These are phyloP conservation scores for Jacana jacana DNA, from an alignment of 2,113 vertebrate genomes.

Conservation along the genomic window DNA sequence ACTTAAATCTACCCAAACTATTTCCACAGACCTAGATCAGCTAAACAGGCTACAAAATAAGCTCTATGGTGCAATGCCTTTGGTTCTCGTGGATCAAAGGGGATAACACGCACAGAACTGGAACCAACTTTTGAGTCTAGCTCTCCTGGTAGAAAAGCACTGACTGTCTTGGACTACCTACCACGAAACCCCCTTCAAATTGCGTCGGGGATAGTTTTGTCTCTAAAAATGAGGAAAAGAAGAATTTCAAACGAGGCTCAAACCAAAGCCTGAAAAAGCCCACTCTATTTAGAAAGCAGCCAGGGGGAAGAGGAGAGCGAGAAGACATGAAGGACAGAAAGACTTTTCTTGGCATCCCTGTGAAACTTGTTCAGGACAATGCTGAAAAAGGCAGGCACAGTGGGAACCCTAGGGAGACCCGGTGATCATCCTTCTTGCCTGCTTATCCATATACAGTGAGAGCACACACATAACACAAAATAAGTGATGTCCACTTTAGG, in stretches of 20 bases:
- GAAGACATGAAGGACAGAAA: background rate
- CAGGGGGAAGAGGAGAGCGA: background rate
- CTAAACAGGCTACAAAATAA: background rate
- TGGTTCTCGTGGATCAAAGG: background rate
- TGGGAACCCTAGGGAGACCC: background rate
- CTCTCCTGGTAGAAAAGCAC: background rate
- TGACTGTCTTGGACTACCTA: background rate
- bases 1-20: background rate
- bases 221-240: background rate
- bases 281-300: background rate
- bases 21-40: background rate
- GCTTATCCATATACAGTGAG: background rate
- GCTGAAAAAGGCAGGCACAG: rapidly evolving
- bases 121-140: background rate
- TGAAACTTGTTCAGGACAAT: background rate
- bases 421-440: background rate
- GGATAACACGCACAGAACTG: background rate
- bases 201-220: background rate
- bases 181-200: background rate
- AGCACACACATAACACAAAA: background rate
- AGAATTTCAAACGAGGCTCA: background rate
- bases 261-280: background rate
- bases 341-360: background rate
- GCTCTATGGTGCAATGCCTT: rapidly evolving
- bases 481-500: rapidly evolving